Evolutionary conservation across 2,888 invertebrate species (phyloP).

Genomic region (Drosophila antonietae): DNA sequence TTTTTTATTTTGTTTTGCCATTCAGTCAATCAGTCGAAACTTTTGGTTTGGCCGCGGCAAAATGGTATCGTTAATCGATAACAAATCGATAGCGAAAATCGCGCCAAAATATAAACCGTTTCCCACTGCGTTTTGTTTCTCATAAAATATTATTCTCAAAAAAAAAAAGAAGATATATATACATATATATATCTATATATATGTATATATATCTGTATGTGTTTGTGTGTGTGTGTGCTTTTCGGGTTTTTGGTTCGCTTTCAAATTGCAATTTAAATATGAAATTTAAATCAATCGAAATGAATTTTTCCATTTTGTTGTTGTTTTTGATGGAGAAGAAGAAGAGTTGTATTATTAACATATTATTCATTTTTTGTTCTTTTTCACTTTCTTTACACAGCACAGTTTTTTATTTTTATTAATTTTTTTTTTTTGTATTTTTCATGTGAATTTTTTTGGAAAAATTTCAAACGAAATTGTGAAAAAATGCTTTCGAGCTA

Average conservation of each 20-base stretch:
- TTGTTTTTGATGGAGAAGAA: conserved; percentile 10
- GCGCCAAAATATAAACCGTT: conserved; percentile 69
- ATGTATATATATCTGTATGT: not conserved
- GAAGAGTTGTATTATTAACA: not conserved
- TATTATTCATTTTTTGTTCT: not conserved
- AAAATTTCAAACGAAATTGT: conserved; percentile 57
- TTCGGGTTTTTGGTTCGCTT: conserved; percentile 40
- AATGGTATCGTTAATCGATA: conserved; percentile 40
- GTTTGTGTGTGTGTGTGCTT: not conserved
- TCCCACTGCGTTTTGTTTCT: conserved; percentile 75
- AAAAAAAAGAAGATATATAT: conserved; percentile 40
- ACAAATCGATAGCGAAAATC: conserved; percentile 57
- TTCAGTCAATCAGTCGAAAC: conserved; percentile 84
- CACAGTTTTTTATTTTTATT: conserved; percentile 48
- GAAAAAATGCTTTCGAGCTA: conserved; percentile 65
- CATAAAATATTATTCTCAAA: conserved; percentile 58
- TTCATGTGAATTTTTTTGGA: conserved; percentile 42
- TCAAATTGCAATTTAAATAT: conserved; percentile 68
- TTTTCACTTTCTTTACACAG: conserved; percentile 43
- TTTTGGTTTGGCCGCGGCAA: conserved; percentile 74
- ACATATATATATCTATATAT: conserved; percentile 23
- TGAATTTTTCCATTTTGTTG: conserved; percentile 8
- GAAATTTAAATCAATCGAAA: conserved; percentile 69
- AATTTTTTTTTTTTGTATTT: conserved; percentile 10
- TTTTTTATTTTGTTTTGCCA: conserved; percentile 74